phyloP scores from a whole-genome alignment of 2,888 invertebrate species.

The Herminia tarsipennalis region DNA sequence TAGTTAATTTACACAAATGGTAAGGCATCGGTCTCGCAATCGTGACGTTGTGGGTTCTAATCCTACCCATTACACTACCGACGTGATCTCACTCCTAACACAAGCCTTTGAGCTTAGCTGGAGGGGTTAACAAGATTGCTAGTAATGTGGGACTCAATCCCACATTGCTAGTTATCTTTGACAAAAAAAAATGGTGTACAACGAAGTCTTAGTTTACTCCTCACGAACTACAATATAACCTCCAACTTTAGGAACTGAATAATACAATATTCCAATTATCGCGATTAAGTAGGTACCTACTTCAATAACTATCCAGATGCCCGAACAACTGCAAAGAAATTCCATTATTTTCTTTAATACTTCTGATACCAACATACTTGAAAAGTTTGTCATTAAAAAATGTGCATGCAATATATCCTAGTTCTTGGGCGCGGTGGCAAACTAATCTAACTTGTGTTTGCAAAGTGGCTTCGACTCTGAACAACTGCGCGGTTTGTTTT shows the following conservation, averaged over 20 bases:
- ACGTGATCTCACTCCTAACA: too few species aligned
- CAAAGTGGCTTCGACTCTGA: conserved; percentile 43
- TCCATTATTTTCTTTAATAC: conserved; percentile 25
- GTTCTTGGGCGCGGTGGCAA: conserved; percentile 29
- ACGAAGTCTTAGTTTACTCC: too few species aligned
- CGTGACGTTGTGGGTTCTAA: too few species aligned
- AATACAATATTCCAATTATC: neutral
- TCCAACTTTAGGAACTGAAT: neutral
- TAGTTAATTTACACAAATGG: too few species aligned
- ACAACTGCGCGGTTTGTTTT: conserved; percentile 37
- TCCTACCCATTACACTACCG: too few species aligned
- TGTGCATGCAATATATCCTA: conserved; percentile 38
- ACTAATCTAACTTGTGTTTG: conserved; percentile 71
- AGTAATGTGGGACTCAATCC: too few species aligned
- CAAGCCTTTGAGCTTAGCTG: too few species aligned
- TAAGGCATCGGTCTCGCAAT: too few species aligned
- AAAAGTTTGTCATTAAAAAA: conserved; percentile 42
- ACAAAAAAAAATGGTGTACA: too few species aligned
- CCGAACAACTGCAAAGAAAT: conserved; percentile 32
- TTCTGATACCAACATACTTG: conserved; percentile 15
- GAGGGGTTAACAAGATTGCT: too few species aligned
- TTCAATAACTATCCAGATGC: neutral
- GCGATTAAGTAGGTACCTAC: neutral
- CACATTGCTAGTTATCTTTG: too few species aligned
- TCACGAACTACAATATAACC: too few species aligned